These are phyloP conservation scores for Pithys albifrons DNA, from an alignment of 2,113 vertebrate genomes.

Conservation along the genomic window DNA sequence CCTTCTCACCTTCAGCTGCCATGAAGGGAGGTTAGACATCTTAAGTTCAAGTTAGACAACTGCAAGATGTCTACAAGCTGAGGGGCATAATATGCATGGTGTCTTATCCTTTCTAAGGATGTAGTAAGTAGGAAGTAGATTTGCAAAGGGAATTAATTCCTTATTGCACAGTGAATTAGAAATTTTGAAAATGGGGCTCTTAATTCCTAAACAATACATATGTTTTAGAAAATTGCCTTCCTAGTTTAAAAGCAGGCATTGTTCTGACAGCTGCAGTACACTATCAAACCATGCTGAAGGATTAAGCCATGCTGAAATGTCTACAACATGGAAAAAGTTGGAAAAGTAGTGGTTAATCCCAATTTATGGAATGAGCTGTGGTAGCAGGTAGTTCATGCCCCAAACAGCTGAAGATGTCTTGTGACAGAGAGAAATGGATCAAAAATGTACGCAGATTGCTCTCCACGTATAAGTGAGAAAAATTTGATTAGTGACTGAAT, in stretches of 20 bases:
- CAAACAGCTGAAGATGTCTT: background rate
- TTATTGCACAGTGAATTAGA: background rate
- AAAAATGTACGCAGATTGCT: background rate
- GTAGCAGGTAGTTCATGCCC: background rate
- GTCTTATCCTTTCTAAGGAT: background rate
- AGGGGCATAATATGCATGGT: background rate
- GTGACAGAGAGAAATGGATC: background rate
- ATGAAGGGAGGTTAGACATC: background rate
- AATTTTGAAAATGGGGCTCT: background rate
- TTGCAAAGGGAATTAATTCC: background rate
- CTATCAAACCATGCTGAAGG: background rate
- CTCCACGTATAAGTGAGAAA: background rate
- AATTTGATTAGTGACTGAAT: background rate
- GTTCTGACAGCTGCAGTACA: background rate
- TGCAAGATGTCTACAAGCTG: background rate
- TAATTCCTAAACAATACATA: background rate
- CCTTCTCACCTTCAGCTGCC: background rate
- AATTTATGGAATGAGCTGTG: background rate
- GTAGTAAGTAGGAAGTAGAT: background rate
- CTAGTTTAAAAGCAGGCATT: background rate
- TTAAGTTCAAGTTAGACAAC: background rate
- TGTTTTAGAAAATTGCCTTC: background rate
- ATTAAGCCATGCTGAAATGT: background rate
- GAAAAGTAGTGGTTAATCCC: background rate
- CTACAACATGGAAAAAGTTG: background rate